Evolutionary conservation across 92 coral and sea anemone genomes (phyloP).

Genomic region (Parazoanthus darwini): DNA sequence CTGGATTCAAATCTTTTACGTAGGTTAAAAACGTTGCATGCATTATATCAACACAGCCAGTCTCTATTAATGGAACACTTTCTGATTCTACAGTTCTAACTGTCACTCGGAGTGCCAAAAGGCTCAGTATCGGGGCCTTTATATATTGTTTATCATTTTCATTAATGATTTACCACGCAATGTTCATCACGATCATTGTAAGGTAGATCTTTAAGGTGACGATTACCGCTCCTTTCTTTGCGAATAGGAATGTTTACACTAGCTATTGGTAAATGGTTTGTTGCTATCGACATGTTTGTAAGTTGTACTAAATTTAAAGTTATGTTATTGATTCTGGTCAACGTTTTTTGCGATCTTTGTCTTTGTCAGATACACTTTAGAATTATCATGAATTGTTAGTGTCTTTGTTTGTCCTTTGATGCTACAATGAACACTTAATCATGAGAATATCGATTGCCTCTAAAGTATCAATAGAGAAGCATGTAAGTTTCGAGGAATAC

Average conservation of each 20-base stretch:
- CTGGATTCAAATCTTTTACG: no score
- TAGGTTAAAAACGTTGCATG: no score
- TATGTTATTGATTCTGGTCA: constrained; percentile 40
- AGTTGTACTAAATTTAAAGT: constrained; percentile 44
- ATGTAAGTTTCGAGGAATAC: no score
- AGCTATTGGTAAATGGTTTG: constrained; percentile 34
- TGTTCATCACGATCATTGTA: background rate
- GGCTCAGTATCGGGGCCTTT: constrained; percentile 41
- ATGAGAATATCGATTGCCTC: no score
- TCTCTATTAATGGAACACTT: constrained; percentile 32
- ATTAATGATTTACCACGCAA: constrained; percentile 43
- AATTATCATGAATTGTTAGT: no score
- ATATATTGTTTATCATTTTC: constrained; percentile 41
- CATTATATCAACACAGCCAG: background rate
- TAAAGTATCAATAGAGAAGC: no score
- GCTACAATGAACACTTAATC: no score
- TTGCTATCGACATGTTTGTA: background rate
- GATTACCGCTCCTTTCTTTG: no score
- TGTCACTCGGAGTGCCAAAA: constrained; percentile 30
- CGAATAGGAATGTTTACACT: no score
- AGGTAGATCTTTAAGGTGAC: background rate
- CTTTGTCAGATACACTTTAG: no score
- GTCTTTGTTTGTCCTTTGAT: no score
- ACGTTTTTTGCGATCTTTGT: constrained; percentile 26
- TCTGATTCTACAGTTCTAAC: constrained; percentile 34